Evolutionary conservation across 2,888 invertebrate genomes (phyloP).

Genomic region (Clivina fossor): DNA sequence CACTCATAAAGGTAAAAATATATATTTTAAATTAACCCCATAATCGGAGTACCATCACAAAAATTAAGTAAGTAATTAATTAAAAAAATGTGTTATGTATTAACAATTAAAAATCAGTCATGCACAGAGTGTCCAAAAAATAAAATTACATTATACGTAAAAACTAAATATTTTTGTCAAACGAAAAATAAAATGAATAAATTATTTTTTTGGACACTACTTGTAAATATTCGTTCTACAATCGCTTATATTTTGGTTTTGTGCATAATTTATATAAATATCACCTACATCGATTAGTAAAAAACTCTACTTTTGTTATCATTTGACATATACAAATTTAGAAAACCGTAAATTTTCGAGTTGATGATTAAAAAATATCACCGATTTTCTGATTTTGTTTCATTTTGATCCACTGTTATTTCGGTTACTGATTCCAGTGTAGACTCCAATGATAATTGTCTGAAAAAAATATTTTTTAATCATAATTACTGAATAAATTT

Average conservation of each 20-base stretch:
- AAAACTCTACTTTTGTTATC: background rate
- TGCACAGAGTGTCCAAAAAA: conserved; percentile 2
- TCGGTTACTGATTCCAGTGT: conserved; percentile 49
- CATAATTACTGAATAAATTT: background rate
- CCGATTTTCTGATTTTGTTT: conserved; percentile 33
- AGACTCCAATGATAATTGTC: conserved; percentile 47
- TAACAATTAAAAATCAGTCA: conserved; percentile 31
- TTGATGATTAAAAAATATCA: conserved; percentile 21
- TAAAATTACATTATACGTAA: background rate
- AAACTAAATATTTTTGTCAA: background rate
- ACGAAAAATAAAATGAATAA: background rate
- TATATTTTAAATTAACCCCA: conserved; percentile 17
- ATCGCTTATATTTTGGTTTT: conserved; percentile 13
- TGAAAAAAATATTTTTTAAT: conserved; percentile 17
- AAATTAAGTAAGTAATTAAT: conserved; percentile 27
- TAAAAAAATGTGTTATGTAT: conserved; percentile 26
- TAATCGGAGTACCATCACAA: conserved; percentile 15
- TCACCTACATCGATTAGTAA: conserved; percentile 9
- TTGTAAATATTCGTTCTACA: conserved; percentile 1
- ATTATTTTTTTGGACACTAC: background rate
- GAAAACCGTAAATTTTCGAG: conserved; percentile 3
- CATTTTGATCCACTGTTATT: conserved; percentile 40
- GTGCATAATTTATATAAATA: conserved; percentile 22
- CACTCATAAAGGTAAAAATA: conserved; percentile 14
- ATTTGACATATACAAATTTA: background rate